Evolutionary conservation across 2,888 invertebrate species (phyloP), one percentile per base, ranked within the genome.

Genomic region (Trichopria drosophilae): DNA sequence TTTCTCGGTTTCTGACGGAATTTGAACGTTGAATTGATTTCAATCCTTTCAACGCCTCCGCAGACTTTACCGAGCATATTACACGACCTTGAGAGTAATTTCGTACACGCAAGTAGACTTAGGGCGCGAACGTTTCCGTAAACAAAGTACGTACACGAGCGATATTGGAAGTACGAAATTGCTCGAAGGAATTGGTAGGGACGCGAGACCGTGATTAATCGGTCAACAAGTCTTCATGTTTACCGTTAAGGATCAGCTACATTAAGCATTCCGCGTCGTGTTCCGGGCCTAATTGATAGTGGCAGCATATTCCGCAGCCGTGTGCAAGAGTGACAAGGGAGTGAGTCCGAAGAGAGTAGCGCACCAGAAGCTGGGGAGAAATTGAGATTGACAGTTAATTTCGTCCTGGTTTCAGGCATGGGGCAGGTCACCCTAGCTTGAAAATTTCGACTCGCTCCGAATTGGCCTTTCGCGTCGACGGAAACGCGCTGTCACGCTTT

Each of bases 341-440:
- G n/a, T n/a, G n/a, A n/a, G n/a, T n/a, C n/a, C n/a, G n/a, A n/a
- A n/a, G n/a, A n/a, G n/a, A 6, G 10, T 10, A 24, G 24, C 24
- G 10, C 6, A 10, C 24, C 24, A 24, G 39, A 22, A 19, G 20
- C 35, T 4, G 47, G 60, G 58, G 60, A 59, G 69, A 64, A 68
- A 72, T 75, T 75, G 75, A 74, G 75, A 75, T 74, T 75, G 75
- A 75, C 75, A 75, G 75, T 73, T 74, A 74, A 75, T 75, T 74
- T 74, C 72, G 61, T 61, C 60, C 62, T 57, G 60, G 60, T 62
- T 60, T 53, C 59, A 49, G 60, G 51, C 56, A 26, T n/a, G n/a
- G n/a, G n/a, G 61, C 48, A 59, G 52, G 55, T 55, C 55, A 45
- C 56, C 32, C 56, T 26, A 32, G 24, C 32, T 41, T 49, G 58